Conservation (phyloP, 1,140 invertebrate species). For the Geopemphigus sp. region DNA sequence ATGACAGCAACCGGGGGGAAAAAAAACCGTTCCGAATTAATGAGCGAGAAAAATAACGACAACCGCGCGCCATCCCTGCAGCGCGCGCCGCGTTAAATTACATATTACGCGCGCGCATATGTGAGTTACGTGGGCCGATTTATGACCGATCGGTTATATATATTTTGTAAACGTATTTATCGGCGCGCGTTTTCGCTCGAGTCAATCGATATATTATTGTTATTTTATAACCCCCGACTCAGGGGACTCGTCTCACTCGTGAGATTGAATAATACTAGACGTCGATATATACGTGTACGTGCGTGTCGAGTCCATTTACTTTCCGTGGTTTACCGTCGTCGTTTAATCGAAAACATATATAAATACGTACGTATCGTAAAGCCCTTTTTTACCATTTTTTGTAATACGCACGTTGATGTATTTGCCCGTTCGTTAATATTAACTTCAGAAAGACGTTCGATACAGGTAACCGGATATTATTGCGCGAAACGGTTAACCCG, state of each 20-base stretch:
- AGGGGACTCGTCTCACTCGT: background rate
- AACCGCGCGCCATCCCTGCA: background rate
- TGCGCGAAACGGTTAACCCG: too few relatives aligned
- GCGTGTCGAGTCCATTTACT: too few relatives aligned
- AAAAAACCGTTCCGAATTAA: constrained; percentile 34
- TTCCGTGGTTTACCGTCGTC: too few relatives aligned
- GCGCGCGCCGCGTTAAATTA: background rate
- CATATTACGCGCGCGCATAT: background rate
- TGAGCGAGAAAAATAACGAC: constrained; percentile 38
- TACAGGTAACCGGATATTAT: too few relatives aligned
- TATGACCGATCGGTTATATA: constrained; percentile 16
- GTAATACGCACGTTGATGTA: too few relatives aligned
- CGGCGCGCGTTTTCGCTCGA: background rate
- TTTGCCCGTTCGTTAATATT: too few relatives aligned
- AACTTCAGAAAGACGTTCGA: too few relatives aligned
- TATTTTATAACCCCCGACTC: background rate
- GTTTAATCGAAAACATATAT: constrained; percentile 12
- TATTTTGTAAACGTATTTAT: background rate
- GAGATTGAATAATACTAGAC: too few relatives aligned
- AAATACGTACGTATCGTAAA: background rate
- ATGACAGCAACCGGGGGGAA: constrained; percentile 6
- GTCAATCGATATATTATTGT: background rate
- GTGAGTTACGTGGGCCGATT: background rate
- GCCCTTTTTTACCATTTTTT: background rate
- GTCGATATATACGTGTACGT: background rate